Percentiles rank a stretch among this genome's conserved stretches.
These are phyloP conservation scores for Ruditapes philippinarum DNA, from an alignment of 1,140 invertebrate species.

Conservation along the genomic window DNA sequence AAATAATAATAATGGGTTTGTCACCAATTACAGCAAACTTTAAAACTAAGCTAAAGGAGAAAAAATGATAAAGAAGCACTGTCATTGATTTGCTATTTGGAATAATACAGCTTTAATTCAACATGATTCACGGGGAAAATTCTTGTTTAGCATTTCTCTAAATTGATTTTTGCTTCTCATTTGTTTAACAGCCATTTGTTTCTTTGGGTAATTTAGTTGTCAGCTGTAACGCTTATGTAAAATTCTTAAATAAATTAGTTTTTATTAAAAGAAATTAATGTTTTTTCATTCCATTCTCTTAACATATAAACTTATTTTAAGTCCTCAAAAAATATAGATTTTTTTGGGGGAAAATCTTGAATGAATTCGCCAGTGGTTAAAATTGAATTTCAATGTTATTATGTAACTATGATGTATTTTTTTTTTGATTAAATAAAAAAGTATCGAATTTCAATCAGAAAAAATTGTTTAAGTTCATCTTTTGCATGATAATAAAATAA, in stretches of 20 bases:
- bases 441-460: too few relatives aligned
- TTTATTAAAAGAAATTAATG: too few relatives aligned
- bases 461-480: too few relatives aligned
- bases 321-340: too few relatives aligned
- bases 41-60: not conserved
- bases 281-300: too few relatives aligned
- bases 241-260: not conserved
- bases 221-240: not conserved
- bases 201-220: not conserved
- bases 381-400: too few relatives aligned
- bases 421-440: too few relatives aligned
- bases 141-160: not conserved
- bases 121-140: slow-evolving; percentile 38
- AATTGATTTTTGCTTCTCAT: not conserved
- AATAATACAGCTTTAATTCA: slow-evolving; percentile 27
- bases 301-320: too few relatives aligned
- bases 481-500: too few relatives aligned
- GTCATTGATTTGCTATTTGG: slow-evolving; percentile 60
- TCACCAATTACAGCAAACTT: slow-evolving; percentile 45
- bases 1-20: not conserved
- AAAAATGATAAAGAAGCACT: slow-evolving; percentile 40
- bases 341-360: too few relatives aligned
- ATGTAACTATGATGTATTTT: too few relatives aligned
- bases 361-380: too few relatives aligned
- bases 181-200: slow-evolving; percentile 19